Percentiles rank a stretch among this genome's conserved stretches.
These are phyloP conservation scores for Brenthis hecate DNA, from an alignment of 2,888 invertebrate species.

Conservation along the genomic window DNA sequence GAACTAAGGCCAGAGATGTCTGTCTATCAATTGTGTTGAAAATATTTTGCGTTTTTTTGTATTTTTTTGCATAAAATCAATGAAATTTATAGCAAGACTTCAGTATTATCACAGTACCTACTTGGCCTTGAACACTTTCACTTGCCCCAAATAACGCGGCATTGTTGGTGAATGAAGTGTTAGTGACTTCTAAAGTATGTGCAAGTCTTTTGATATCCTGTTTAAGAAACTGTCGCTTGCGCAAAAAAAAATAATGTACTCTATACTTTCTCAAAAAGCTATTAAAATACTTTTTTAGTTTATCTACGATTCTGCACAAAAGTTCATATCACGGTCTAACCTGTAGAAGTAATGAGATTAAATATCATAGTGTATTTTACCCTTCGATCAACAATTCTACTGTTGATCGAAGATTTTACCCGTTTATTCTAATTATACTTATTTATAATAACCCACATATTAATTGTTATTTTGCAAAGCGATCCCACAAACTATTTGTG, in stretches of 20 bases:
- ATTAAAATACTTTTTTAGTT: neutral
- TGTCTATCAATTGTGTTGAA: no score
- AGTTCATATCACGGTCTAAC: neutral
- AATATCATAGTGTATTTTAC: neutral
- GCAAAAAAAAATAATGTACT: neutral
- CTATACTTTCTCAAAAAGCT: neutral
- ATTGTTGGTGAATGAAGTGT: constrained; percentile 32
- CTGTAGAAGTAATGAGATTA: no score
- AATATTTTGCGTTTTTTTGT: no score
- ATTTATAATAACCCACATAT: constrained; percentile 3
- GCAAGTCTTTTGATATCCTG: constrained; percentile 20
- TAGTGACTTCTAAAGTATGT: constrained; percentile 16
- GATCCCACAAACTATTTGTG: constrained; percentile 8
- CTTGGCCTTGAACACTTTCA: constrained; percentile 36
- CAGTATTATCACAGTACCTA: constrained; percentile 8
- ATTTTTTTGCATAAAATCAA: constrained; percentile 2
- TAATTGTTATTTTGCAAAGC: constrained; percentile 8
- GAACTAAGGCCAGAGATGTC: no score
- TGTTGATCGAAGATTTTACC: no score
- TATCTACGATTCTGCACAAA: neutral
- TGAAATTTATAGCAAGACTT: neutral
- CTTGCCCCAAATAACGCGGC: constrained; percentile 33
- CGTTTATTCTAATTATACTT: neutral
- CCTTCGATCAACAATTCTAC: no score
- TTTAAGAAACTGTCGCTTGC: constrained; percentile 7